A percentile compares a stretch with the other conserved stretches of the same genome.
These are phyloP conservation scores for Tholera decimalis DNA, from an alignment of 2,888 invertebrate genomes.

Conservation along the genomic window DNA sequence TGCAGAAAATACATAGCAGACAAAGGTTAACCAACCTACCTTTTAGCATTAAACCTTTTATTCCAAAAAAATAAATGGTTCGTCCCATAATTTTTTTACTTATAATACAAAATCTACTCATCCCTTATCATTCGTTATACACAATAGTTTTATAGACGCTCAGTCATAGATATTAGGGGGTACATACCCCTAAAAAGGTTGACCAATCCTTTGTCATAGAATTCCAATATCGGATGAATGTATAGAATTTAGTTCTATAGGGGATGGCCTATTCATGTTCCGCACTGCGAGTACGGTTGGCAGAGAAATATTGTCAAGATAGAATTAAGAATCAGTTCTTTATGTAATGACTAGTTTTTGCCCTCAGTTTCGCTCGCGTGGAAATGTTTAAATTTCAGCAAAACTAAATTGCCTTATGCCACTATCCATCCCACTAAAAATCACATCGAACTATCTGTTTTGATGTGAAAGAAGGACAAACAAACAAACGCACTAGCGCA, in stretches of 20 bases:
- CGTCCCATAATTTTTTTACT: constrained; percentile 61
- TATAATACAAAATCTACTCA: constrained; percentile 61
- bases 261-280: constrained; percentile 79
- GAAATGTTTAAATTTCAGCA: too few species aligned
- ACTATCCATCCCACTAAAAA: too few species aligned
- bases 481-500: too few species aligned
- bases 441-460: too few species aligned
- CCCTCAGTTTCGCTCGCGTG: too few species aligned
- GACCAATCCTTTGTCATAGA: constrained; percentile 86
- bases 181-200: constrained; percentile 79
- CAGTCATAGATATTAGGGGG: constrained; percentile 69
- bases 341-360: not conserved
- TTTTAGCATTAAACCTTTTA: constrained; percentile 54
- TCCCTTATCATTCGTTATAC: constrained; percentile 59
- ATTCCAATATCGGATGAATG: constrained; percentile 86
- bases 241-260: constrained; percentile 79
- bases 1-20: constrained; percentile 15
- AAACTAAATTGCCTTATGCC: too few species aligned
- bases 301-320: constrained; percentile 15
- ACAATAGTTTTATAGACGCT: constrained; percentile 70
- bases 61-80: constrained; percentile 61
- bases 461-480: too few species aligned
- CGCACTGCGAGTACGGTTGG: constrained; percentile 54
- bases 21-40: constrained; percentile 24
- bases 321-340: not conserved